Evolutionary conservation across 2,797 vertebrate genomes (phyloP).

Genomic region (Lophura swinhoii): DNA sequence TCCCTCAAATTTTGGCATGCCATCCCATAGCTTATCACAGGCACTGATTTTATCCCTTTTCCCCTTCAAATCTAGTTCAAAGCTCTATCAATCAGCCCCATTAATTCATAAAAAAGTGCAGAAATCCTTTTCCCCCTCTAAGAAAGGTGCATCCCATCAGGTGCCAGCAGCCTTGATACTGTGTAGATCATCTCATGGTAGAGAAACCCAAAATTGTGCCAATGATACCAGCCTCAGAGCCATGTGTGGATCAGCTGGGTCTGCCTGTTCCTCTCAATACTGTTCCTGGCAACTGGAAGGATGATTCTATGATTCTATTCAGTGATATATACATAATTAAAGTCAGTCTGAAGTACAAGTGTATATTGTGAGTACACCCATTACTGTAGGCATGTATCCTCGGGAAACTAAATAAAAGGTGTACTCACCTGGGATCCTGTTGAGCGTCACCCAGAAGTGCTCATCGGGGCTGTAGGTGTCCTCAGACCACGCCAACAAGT

Average conservation of each 20-base stretch:
- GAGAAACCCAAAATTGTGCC: not conserved
- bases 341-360: not conserved
- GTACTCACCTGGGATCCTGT: constrained; percentile 73
- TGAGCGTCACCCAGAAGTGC: constrained; percentile 78
- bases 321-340: not conserved
- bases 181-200: not conserved
- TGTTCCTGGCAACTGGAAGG: not conserved
- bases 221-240: not conserved
- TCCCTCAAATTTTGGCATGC: not conserved
- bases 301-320: not conserved
- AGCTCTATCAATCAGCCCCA: not conserved
- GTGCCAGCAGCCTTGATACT: not conserved
- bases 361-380: not conserved
- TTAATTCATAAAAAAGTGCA: not conserved
- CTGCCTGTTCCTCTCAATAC: not conserved
- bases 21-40: not conserved
- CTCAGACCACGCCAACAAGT: constrained; percentile 70
- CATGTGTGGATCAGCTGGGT: not conserved
- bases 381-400: accelerated
- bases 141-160: not conserved
- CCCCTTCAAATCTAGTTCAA: not conserved
- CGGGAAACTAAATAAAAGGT: not conserved
- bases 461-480: constrained; percentile 77
- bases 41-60: not conserved
- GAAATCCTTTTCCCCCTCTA: not conserved